Conservation (phyloP, 2,888 invertebrate genomes). For the Ichneumoninae sp. region DNA sequence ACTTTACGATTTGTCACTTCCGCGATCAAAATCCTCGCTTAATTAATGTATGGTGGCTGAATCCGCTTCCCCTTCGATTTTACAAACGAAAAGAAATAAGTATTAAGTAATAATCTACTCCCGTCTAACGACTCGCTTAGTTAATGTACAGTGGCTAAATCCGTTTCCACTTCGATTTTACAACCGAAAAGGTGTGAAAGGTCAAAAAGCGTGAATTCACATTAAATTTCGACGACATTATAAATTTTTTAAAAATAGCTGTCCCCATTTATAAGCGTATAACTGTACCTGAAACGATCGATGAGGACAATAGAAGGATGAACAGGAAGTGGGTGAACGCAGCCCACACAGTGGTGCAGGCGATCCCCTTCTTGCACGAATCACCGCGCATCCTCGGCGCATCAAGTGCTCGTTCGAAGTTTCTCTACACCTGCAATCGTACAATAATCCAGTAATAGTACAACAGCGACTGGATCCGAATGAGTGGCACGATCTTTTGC, state of each 20-base stretch:
- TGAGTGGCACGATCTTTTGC: conserved; percentile 66
- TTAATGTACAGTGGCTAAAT: too few species aligned
- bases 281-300: conserved; percentile 72
- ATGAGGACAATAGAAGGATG: conserved; percentile 75
- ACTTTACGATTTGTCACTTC: too few species aligned
- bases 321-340: conserved; percentile 74
- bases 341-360: conserved; percentile 80
- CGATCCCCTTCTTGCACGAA: conserved; percentile 80
- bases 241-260: background rate
- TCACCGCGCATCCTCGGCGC: conserved; percentile 83
- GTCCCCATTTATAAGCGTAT: background rate
- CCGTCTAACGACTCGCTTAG: too few species aligned
- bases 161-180: background rate
- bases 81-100: too few species aligned
- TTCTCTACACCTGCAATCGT: conserved; percentile 72
- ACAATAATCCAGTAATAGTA: conserved; percentile 1
- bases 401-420: conserved; percentile 76
- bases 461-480: background rate
- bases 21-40: too few species aligned
- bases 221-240: background rate
- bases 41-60: too few species aligned
- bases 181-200: background rate
- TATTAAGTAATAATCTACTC: too few species aligned
- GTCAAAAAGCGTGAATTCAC: background rate
- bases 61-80: too few species aligned